Base-by-base conservation (phyloP, 2,888 invertebrate genomes). In the Poecilus cupreus region DNA sequence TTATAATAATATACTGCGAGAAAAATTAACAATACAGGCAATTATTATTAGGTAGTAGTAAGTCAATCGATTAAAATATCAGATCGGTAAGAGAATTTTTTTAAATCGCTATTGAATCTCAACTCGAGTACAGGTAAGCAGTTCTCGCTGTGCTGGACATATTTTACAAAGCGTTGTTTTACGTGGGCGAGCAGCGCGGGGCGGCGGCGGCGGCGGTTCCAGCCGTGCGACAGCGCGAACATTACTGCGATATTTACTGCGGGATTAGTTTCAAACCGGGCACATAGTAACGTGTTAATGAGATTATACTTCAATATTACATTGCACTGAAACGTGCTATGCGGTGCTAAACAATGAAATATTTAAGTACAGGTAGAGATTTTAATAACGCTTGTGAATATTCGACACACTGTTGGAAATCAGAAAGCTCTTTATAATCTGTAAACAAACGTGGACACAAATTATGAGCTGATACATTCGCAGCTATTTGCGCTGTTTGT, bases 301-400 rank as follows among this genome's bases (percentile, higher is more conserved):
- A 70, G 80, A 80, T 80, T 80, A 80, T 80, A 72, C 80, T 80
- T 80, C 80, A 80, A 80, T 80, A 80, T 80, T 80, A 80, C 80
- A 80, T 80, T 72, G 80, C 80, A 49, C 43, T 79, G 43, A 79
- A 68, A 78, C 68, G 68, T 64, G 39, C 72, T 37, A 43, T 32
- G 60, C 64, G 72, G 22, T 51, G 13, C 51, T 72, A 80, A 70
- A 80, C 80, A 72, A 80, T 80, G 72, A 80, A 80, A 80, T 80
- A 80, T 80, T 80, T 49, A 80, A 80, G 32, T 72, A 26, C 57
- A 37, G 54, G 72, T 72, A 54, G 70, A 80, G 80, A 80, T 80
- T 80, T 80, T 80, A 80, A 80, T 80, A 72, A 80, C 80, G 72
- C 70, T 22, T 11, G 16, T 72, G 72, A 72, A 72, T 72, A 72